A percentile compares a stretch with the other conserved stretches of the same genome.
phyloP scores from a whole-genome alignment of 2,888 invertebrate species.

The Sinelater perroti region DNA sequence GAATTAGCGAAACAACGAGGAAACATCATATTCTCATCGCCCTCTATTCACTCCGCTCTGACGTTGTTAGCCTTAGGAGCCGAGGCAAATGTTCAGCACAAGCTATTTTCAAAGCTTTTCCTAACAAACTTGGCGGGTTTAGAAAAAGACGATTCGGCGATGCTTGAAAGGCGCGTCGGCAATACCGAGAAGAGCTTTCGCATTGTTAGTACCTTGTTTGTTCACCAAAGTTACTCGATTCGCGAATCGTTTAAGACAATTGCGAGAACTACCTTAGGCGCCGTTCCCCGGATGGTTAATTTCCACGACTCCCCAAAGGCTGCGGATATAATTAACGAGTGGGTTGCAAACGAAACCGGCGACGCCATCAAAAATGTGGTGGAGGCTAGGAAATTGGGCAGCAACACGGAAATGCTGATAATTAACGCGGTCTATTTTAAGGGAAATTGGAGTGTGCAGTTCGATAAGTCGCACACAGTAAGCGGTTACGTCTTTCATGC shows the following conservation, averaged over 20 bases:
- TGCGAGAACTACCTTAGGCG: neutral
- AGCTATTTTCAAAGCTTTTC: neutral
- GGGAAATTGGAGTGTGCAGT: constrained; percentile 1
- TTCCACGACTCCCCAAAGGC: neutral
- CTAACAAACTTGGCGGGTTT: neutral
- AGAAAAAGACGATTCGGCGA: neutral
- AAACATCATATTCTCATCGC: constrained; percentile 2
- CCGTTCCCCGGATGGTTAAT: neutral
- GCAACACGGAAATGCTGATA: neutral
- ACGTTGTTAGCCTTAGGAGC: constrained; percentile 1
- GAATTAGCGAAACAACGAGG: neutral
- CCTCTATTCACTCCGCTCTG: neutral
- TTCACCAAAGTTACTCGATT: neutral
- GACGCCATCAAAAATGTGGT: neutral
- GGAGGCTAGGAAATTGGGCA: neutral
- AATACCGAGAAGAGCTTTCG: neutral
- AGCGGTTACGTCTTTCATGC: neutral
- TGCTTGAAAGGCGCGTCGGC: neutral
- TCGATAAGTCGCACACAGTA: neutral
- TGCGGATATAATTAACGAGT: neutral
- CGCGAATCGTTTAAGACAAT: neutral
- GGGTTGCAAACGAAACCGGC: neutral
- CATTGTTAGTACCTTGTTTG: neutral
- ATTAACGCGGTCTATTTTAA: constrained; percentile 8
- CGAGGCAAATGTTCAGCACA: neutral